These are phyloP conservation scores for Hydrozoanthus tunicans DNA, from an alignment of 64 coral and sea anemone genomes.

Conservation along the genomic window DNA sequence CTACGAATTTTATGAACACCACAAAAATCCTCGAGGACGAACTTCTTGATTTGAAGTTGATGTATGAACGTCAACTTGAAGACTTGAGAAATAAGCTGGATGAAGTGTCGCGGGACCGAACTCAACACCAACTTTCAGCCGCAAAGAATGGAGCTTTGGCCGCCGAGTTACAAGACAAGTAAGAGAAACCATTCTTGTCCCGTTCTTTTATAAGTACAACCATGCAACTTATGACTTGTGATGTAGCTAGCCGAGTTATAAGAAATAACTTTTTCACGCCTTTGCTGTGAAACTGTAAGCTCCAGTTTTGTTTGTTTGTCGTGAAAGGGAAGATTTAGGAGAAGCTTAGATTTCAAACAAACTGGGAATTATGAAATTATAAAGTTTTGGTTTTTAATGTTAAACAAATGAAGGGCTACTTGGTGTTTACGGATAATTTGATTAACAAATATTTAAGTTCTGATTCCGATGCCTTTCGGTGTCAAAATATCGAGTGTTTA, in stretches of 20 bases:
- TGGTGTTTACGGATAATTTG: neutral
- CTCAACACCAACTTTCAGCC: conserved; percentile 81
- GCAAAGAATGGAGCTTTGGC: conserved; percentile 89
- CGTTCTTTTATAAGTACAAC: too few relatives aligned
- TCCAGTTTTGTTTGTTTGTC: too few relatives aligned
- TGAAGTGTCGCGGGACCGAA: conserved; percentile 84
- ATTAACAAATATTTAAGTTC: conserved; percentile 9
- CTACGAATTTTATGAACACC: conserved; percentile 80
- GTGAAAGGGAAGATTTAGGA: too few relatives aligned
- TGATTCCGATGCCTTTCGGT: neutral
- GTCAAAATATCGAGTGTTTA: neutral
- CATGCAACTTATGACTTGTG: too few relatives aligned
- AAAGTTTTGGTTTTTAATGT: too few relatives aligned
- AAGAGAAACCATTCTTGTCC: conserved; percentile 22
- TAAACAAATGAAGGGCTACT: too few relatives aligned
- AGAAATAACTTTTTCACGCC: too few relatives aligned
- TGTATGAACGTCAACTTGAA: conserved; percentile 94
- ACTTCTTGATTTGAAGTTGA: conserved; percentile 81
- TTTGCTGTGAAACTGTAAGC: too few relatives aligned
- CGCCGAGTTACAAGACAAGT: conserved; percentile 93
- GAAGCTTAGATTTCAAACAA: too few relatives aligned
- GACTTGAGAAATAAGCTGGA: conserved; percentile 89
- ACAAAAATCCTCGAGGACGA: conserved; percentile 98
- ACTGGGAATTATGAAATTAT: too few relatives aligned
- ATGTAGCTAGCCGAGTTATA: too few relatives aligned